Conservation (phyloP, 1,140 invertebrate genomes). For the Formica selysi region DNA sequence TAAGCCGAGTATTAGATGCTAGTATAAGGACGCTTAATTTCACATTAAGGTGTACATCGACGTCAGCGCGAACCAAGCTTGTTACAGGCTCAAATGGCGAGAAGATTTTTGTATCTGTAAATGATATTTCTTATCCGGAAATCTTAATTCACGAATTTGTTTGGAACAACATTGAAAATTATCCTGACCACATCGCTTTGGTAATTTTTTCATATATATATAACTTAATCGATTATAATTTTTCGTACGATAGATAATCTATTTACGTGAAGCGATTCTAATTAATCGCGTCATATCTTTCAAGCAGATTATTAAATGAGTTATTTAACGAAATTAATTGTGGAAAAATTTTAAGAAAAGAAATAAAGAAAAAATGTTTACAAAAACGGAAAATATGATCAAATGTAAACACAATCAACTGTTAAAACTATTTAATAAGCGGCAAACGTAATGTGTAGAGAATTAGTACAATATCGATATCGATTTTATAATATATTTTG, state of each 20-base stretch:
- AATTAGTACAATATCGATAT: not conserved
- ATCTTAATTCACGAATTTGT: constrained; percentile 88
- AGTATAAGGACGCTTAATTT: constrained; percentile 47
- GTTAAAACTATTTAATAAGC: not conserved
- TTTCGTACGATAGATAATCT: not conserved
- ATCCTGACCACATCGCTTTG: constrained; percentile 87
- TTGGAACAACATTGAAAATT: constrained; percentile 89
- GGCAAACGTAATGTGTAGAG: not conserved
- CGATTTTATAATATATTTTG: constrained; percentile 7
- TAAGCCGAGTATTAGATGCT: constrained; percentile 16
- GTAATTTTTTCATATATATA: constrained; percentile 80
- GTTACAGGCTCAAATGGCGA: constrained; percentile 79
- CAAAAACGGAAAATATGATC: constrained; percentile 1
- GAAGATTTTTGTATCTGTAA: constrained; percentile 82
- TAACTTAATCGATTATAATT: not conserved
- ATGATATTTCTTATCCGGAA: constrained; percentile 85
- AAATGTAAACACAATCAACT: constrained; percentile 14
- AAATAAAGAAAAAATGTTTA: not conserved
- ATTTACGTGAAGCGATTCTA: not conserved
- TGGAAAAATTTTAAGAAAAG: not conserved
- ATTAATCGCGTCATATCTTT: not conserved
- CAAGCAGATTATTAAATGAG: not conserved
- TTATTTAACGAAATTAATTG: constrained; percentile 18
- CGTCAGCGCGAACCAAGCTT: constrained; percentile 67
- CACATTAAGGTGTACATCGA: constrained; percentile 65